A percentile compares a stretch with the other conserved stretches of the same genome.
Conservation (phyloP, 2,888 invertebrate species). For the Willowsia nigromaculata region DNA sequence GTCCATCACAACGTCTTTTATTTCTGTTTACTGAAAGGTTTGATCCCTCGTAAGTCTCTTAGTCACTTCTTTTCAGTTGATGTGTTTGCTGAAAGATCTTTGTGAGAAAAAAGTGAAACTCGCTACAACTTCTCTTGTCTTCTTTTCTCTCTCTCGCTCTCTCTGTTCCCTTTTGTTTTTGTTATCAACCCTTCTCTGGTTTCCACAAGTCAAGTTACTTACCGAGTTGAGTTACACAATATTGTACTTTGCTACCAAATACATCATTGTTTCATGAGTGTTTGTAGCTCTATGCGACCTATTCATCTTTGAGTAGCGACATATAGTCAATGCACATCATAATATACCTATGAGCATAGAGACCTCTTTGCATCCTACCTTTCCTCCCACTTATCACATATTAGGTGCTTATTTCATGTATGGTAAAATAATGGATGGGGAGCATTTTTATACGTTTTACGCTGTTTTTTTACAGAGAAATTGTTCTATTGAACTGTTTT, state of each 20-base stretch:
- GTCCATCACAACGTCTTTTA: constrained; percentile 62
- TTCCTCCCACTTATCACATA: too few species aligned
- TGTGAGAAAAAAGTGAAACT: constrained; percentile 34
- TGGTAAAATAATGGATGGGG: too few species aligned
- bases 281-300: not conserved
- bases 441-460: too few species aligned
- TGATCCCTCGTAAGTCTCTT: constrained; percentile 59
- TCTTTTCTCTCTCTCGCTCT: not conserved
- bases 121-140: constrained; percentile 10
- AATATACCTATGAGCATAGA: too few species aligned
- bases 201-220: constrained; percentile 63
- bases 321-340: not conserved
- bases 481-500: too few species aligned
- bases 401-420: too few species aligned
- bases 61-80: constrained; percentile 58
- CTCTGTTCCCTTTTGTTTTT: constrained; percentile 12
- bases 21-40: constrained; percentile 64
- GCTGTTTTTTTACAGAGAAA: too few species aligned
- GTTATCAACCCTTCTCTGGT: constrained; percentile 41
- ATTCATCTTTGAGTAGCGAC: not conserved
- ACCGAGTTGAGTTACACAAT: constrained; percentile 6
- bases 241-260: not conserved
- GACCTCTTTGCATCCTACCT: too few species aligned
- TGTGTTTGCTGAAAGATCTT: constrained; percentile 55
- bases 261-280: not conserved